Base-by-base conservation (phyloP, 2,888 invertebrate genomes). In the Xestia sexstrigata region DNA sequence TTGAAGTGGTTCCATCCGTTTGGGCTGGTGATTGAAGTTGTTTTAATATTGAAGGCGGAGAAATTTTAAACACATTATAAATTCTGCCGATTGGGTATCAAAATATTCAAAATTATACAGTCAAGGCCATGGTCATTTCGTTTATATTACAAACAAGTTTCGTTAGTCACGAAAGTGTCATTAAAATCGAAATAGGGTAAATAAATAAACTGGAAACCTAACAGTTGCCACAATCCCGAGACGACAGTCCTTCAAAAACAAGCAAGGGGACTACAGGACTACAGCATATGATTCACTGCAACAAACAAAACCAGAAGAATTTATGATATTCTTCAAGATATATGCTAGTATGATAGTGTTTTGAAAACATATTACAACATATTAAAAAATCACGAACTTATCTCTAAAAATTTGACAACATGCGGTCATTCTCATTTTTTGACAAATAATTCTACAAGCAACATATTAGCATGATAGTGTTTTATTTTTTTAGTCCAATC, bases 1-100 rank as follows among this genome's bases (percentile, higher is more conserved):
- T 35, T 73, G 35, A 85, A 85, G 47, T 76, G 72, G 55, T 39
- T n/a, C 35, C 52, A 35, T 76, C 71, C 69, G 70, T 66, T 75
- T 66, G 35, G 3, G 55, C 15, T 15, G 47, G 35, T 42, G 42
- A 52, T 63, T 42, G 39, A 70, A 30, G n/a, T 30, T 55, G 60
- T 20, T 60, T 60, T 8, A 47, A 62, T 55, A 2, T 67, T 15
- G 11, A 5, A 55, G 20, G 30, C 20, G 39, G 39, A 60, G 60
- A 84, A 70, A 79, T 70, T 70, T 66, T 1, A 23, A 55, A 30
- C n/a, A 8, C 39, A 8, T 9, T 30, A n/a, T 49, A n/a, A 23
- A 4, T 15, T 49, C 11, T 23, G 30, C 20, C 20, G 30, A 26
- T 72, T 62, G 13, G 42, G 35, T 39, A 39, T 49, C 8, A 42